A percentile compares a stretch with the other conserved stretches of the same genome.
Evolutionary conservation across 1,140 invertebrate species (phyloP).

Genomic region (Lepidotrigona ventralis): DNA sequence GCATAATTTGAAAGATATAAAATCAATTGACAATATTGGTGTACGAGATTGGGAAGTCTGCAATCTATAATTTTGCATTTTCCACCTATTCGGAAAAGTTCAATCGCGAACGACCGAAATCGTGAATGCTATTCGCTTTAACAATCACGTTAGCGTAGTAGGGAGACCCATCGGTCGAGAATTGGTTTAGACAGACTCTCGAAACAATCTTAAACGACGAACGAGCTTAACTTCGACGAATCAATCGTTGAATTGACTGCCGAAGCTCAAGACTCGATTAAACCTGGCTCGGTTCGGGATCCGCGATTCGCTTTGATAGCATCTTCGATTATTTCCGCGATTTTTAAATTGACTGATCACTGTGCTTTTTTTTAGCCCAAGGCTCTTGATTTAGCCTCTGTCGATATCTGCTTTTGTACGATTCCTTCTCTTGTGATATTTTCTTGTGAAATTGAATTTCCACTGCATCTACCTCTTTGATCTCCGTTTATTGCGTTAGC

Average conservation of each 20-base stretch:
- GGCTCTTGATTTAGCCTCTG: neutral
- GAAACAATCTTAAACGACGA: constrained; percentile 48
- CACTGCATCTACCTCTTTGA: neutral
- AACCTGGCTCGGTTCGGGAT: neutral
- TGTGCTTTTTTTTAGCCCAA: neutral
- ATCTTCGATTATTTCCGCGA: neutral
- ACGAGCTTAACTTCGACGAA: neutral
- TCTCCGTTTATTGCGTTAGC: neutral
- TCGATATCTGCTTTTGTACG: neutral
- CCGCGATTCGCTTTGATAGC: neutral
- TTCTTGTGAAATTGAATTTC: neutral
- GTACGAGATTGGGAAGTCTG: no score
- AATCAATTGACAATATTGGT: no score
- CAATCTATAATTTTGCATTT: no score
- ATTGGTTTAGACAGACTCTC: constrained; percentile 2
- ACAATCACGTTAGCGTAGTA: neutral
- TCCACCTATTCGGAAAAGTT: no score
- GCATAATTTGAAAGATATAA: no score
- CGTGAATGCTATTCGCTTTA: constrained; percentile 22
- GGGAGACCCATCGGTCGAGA: neutral
- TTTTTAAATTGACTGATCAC: neutral
- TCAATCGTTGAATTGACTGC: neutral
- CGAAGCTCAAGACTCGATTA: neutral
- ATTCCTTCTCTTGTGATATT: neutral
- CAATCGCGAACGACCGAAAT: constrained; percentile 1